Evolutionary conservation across 2,888 invertebrate genomes (phyloP).

Genomic region (Drosophila gaucha): DNA sequence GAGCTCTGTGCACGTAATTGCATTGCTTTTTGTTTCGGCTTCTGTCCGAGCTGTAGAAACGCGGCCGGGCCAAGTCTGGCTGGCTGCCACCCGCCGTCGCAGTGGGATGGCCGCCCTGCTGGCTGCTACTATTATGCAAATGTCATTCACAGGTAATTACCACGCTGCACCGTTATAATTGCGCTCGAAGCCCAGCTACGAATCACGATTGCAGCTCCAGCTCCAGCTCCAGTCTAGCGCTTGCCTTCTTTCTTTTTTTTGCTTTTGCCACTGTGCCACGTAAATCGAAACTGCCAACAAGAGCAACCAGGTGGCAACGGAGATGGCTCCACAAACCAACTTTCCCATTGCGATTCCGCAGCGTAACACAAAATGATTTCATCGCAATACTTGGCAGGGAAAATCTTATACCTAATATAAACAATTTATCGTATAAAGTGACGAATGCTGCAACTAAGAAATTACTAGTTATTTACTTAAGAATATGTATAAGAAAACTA

Average conservation of each 20-base stretch:
- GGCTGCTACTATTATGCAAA: constrained; percentile 79
- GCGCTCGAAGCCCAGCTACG: constrained; percentile 81
- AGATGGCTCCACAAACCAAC: constrained; percentile 42
- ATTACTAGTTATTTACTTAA: neutral
- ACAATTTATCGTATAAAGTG: constrained; percentile 19
- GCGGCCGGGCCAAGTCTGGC: constrained; percentile 29
- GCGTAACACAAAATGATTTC: constrained; percentile 46
- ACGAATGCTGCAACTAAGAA: constrained; percentile 6
- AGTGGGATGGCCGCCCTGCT: constrained; percentile 31
- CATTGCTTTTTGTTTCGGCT: constrained; percentile 40
- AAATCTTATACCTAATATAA: constrained; percentile 13
- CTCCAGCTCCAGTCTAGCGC: constrained; percentile 22
- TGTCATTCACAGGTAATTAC: constrained; percentile 81
- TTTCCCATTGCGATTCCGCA: constrained; percentile 61
- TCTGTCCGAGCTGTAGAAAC: constrained; percentile 56
- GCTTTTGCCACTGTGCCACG: constrained; percentile 24
- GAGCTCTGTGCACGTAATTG: constrained; percentile 61
- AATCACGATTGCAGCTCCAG: constrained; percentile 74
- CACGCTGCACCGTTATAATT: constrained; percentile 83
- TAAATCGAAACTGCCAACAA: constrained; percentile 72
- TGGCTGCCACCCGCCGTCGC: constrained; percentile 37
- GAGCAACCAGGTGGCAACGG: constrained; percentile 42
- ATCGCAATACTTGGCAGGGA: constrained; percentile 31
- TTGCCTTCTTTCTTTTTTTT: constrained; percentile 16
- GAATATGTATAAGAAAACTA: too few species aligned